phyloP scores from a whole-genome alignment of 2,113 vertebrate genomes.

The cattle (Bos taurus) region ARS-UCD2.0 NC_037334.1:18688001-18688500 shows the following conservation, averaged over 20 bases:
- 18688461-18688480: fast-evolving
- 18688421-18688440: conserved; percentile 90
- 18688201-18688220: background rate
- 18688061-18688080: background rate
- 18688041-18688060: background rate
- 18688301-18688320: background rate
- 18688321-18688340: background rate
- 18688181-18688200: background rate
- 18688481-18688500: background rate
- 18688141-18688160: background rate
- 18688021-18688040: background rate
- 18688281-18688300: background rate
- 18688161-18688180: background rate
- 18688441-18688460: conserved; percentile 59
- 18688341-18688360: background rate
- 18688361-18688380: conserved; percentile 80
- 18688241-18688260: fast-evolving
- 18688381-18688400: conserved; percentile 85
- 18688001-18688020: too few species aligned
- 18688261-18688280: background rate
- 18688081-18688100: background rate
- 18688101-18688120: background rate
- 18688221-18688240: background rate
- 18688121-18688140: background rate
- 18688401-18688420: conserved; percentile 91